phyloP scores from a whole-genome alignment of 2,888 invertebrate species.

The Idaea dimidiata region DNA sequence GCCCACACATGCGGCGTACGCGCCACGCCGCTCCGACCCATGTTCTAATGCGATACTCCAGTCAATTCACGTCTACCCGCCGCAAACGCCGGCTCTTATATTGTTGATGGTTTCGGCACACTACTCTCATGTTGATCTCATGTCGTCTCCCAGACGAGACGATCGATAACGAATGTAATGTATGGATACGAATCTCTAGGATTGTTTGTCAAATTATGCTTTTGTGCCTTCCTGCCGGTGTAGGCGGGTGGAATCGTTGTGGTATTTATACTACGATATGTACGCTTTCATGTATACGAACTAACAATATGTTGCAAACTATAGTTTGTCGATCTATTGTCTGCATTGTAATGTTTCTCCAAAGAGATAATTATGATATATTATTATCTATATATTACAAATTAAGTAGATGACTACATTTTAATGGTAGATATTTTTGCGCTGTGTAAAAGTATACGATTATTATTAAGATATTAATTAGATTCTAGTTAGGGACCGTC shows the following conservation, averaged over 20 bases:
- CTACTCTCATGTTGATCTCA: constrained; percentile 52
- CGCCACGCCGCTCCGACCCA: constrained; percentile 70
- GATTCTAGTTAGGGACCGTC: constrained; percentile 48
- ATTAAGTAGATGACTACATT: constrained; percentile 50
- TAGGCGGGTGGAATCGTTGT: constrained; percentile 38
- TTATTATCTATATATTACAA: constrained; percentile 47
- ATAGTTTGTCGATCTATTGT: constrained; percentile 55
- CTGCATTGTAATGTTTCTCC: constrained; percentile 57
- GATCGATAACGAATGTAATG: constrained; percentile 31
- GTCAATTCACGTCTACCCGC: constrained; percentile 23
- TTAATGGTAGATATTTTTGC: constrained; percentile 62
- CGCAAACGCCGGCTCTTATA: constrained; percentile 54
- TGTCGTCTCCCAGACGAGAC: constrained; percentile 26
- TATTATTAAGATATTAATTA: constrained; percentile 52
- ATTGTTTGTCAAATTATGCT: constrained; percentile 63
- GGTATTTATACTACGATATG: constrained; percentile 39
- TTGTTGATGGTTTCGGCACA: constrained; percentile 62
- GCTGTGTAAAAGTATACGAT: constrained; percentile 77
- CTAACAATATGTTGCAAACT: constrained; percentile 51
- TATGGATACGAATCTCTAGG: constrained; percentile 45
- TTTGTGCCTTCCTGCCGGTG: constrained; percentile 74
- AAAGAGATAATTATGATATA: constrained; percentile 69
- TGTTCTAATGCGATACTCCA: constrained; percentile 53
- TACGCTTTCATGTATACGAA: constrained; percentile 30
- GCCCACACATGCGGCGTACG: constrained; percentile 75